Evolutionary conservation across 2,113 vertebrate genomes (phyloP).

Genomic region (Vicugna pacos): DNA sequence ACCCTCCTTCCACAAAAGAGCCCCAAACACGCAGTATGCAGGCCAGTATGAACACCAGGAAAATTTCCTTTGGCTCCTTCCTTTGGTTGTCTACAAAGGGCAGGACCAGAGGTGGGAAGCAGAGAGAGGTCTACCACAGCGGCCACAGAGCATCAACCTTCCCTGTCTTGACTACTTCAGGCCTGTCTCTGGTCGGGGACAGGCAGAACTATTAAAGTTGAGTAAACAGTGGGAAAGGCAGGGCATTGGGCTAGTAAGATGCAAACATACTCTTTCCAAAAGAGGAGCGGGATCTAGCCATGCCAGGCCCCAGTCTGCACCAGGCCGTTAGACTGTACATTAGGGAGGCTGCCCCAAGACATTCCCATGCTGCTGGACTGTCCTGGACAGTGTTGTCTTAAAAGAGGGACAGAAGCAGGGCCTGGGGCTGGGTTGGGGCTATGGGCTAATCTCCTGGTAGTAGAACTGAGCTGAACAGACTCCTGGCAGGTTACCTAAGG

Average conservation of each 20-base stretch:
- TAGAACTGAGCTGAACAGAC: neutral
- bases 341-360: neutral
- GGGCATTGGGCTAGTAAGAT: neutral
- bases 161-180: neutral
- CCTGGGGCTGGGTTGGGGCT: neutral
- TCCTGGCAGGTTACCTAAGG: constrained; percentile 42
- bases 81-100: neutral
- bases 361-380: neutral
- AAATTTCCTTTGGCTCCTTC: constrained; percentile 1
- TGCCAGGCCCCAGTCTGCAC: neutral
- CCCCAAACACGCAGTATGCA: neutral
- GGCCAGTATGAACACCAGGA: neutral
- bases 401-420: neutral
- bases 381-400: neutral
- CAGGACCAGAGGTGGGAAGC: neutral
- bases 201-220: neutral
- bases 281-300: neutral
- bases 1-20: neutral
- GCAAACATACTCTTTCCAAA: constrained; percentile 25
- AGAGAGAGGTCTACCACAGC: neutral
- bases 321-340: neutral
- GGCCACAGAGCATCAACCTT: neutral
- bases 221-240: neutral
- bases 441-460: neutral
- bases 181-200: neutral